A percentile compares a stretch with the other conserved stretches of the same genome.
phyloP scores from a whole-genome alignment of 1,140 invertebrate species.

The Cardiocondyla obscurior region DNA sequence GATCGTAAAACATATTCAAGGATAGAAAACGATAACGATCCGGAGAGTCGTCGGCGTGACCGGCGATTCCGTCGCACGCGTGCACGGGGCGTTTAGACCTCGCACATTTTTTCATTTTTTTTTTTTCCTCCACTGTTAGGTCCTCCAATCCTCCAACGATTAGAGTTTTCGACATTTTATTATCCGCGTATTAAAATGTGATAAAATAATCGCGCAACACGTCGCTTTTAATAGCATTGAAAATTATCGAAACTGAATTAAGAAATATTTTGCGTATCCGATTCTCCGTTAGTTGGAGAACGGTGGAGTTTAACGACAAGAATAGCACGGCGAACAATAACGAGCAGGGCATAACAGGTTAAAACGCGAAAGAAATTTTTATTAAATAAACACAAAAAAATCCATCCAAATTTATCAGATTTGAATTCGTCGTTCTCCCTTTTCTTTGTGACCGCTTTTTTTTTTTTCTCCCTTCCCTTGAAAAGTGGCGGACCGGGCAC shows the following conservation, averaged over 20 bases:
- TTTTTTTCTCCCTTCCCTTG: background rate
- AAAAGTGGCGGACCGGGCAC: constrained; percentile 28
- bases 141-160: too few relatives aligned
- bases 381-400: background rate
- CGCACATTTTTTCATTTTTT: background rate
- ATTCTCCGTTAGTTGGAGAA: background rate
- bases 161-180: too few relatives aligned
- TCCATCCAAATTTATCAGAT: background rate
- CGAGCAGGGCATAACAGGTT: background rate
- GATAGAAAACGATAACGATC: constrained; percentile 44
- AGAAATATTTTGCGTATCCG: too few relatives aligned
- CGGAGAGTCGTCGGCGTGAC: constrained; percentile 7
- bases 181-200: too few relatives aligned
- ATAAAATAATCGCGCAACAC: too few relatives aligned
- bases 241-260: too few relatives aligned
- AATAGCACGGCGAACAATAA: background rate
- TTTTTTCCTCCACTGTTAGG: background rate
- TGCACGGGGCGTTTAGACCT: background rate
- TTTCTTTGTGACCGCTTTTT: background rate
- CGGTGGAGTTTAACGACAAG: background rate
- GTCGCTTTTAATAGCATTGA: too few relatives aligned
- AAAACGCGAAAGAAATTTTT: constrained; percentile 5
- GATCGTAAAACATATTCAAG: constrained; percentile 50
- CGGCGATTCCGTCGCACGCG: background rate
- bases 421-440: background rate